Conservation (phyloP, 2,113 vertebrate genomes). For the Rhegmatorhina hoffmannsi region DNA sequence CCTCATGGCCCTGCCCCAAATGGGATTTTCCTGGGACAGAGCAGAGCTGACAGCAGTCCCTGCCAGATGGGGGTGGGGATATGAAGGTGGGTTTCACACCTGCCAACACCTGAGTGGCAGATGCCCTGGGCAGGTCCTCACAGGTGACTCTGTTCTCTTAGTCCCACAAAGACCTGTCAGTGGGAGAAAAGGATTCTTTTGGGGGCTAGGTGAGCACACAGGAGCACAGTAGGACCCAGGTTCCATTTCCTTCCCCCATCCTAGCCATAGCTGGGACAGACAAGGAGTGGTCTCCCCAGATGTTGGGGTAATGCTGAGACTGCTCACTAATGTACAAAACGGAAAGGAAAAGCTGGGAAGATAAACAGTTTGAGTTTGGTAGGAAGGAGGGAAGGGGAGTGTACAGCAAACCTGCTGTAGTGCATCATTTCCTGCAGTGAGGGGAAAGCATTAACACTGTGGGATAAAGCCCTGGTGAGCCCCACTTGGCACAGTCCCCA, state of each 20-base stretch:
- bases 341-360: not conserved
- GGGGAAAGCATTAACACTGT: not conserved
- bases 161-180: not conserved
- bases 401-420: not conserved
- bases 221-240: not conserved
- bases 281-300: not conserved
- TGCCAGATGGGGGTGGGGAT: not conserved
- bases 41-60: not conserved
- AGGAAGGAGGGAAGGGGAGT: not conserved
- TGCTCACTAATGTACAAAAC: rapidly evolving
- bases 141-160: not conserved
- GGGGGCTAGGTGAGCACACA: not conserved
- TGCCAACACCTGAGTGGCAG: rapidly evolving
- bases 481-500: not conserved
- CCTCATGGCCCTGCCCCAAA: not conserved
- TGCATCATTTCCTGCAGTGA: not conserved
- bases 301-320: not conserved
- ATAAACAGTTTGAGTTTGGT: not conserved
- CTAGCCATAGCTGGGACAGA: not conserved
- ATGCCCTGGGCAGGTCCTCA: not conserved
- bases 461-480: not conserved
- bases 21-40: not conserved
- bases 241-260: not conserved
- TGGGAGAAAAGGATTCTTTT: not conserved
- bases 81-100: not conserved